Evolutionary conservation across 2,113 vertebrate genomes (phyloP).

Genomic region (Gallinago media): DNA sequence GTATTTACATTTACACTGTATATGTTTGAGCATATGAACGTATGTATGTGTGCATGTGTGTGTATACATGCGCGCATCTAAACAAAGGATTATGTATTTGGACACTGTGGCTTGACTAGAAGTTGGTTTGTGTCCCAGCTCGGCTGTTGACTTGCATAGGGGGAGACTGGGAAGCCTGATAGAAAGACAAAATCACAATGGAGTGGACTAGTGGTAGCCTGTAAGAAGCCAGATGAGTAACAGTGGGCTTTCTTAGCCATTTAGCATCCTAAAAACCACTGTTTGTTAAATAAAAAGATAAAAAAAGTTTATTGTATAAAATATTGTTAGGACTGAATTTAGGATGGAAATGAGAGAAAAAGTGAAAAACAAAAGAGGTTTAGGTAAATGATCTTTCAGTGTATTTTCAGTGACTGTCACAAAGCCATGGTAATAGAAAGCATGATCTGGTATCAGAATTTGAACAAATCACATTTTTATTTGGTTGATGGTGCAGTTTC

Average conservation of each 20-base stretch:
- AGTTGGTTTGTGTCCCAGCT: background rate
- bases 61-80: fast-evolving
- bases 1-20: background rate
- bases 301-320: background rate
- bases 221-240: background rate
- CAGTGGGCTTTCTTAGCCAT: background rate
- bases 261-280: background rate
- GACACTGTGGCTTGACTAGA: background rate
- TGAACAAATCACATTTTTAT: background rate
- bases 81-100: background rate
- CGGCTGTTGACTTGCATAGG: background rate
- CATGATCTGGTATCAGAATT: background rate
- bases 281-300: background rate
- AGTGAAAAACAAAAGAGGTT: too few species aligned
- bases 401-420: background rate
- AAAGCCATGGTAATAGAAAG: background rate
- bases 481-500: background rate
- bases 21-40: background rate
- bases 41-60: too few species aligned
- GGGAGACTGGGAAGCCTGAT: background rate
- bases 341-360: background rate
- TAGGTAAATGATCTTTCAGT: background rate
- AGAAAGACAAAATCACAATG: background rate
- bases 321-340: background rate
- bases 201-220: background rate